phyloP scores from a whole-genome alignment of 2,888 invertebrate genomes.

The Brachyopa scutellaris region DNA sequence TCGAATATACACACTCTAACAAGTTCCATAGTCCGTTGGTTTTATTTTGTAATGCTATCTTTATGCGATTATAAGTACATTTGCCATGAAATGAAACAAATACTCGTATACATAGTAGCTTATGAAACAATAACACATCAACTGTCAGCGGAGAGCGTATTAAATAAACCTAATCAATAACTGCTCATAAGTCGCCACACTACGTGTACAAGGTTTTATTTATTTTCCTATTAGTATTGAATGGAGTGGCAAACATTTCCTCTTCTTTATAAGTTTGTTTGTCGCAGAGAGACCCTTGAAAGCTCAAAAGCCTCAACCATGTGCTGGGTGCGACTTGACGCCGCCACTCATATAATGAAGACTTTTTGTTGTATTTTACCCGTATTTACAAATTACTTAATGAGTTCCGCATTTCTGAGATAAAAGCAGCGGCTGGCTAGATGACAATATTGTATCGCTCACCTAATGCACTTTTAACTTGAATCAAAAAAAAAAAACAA shows the following conservation, averaged over 20 bases:
- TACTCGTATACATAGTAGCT: not conserved
- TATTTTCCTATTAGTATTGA: slow-evolving; percentile 19
- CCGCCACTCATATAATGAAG: slow-evolving; percentile 1
- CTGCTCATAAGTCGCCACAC: slow-evolving; percentile 38
- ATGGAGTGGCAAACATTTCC: slow-evolving; percentile 21
- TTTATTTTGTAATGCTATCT: slow-evolving; percentile 4
- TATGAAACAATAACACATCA: not conserved
- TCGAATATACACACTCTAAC: slow-evolving; percentile 12
- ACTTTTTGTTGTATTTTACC: slow-evolving; percentile 1
- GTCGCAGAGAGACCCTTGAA: slow-evolving; percentile 29
- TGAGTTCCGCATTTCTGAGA: slow-evolving; percentile 33
- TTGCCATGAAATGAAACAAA: not conserved
- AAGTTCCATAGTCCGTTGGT: slow-evolving; percentile 13
- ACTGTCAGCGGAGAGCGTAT: slow-evolving; percentile 10
- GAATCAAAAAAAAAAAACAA: not conserved
- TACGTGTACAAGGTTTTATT: slow-evolving; percentile 43
- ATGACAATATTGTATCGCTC: slow-evolving; percentile 4
- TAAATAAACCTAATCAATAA: slow-evolving; percentile 52
- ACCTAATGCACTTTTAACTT: slow-evolving; percentile 28
- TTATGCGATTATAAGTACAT: not conserved
- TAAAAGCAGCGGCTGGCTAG: not conserved
- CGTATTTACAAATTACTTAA: slow-evolving; percentile 20
- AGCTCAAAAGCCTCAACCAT: slow-evolving; percentile 46
- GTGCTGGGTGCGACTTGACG: slow-evolving; percentile 5
- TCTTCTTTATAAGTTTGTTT: slow-evolving; percentile 39